A percentile compares a stretch with the other conserved stretches of the same genome.
Conservation (phyloP, 2,797 vertebrate genomes). For the Alca torda region DNA sequence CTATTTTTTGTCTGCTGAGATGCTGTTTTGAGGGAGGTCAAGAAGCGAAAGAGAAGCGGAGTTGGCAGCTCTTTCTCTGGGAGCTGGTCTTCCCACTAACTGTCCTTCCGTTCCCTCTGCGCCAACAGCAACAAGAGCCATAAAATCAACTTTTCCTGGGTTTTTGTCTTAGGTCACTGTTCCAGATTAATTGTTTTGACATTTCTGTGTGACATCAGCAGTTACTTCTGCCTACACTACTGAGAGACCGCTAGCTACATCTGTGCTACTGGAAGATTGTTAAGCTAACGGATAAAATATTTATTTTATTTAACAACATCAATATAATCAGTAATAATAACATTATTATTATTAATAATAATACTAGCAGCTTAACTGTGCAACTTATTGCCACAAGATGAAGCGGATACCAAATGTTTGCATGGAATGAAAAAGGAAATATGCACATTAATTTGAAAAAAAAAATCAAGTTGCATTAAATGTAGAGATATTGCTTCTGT, state of each 20-base stretch:
- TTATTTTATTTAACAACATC: slow-evolving; percentile 3
- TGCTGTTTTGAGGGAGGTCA: slow-evolving; percentile 14
- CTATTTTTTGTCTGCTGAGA: background rate
- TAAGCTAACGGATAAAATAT: background rate
- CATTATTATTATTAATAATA: background rate
- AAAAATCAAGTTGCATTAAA: background rate
- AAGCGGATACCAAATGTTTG: background rate
- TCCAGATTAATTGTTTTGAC: slow-evolving; percentile 54
- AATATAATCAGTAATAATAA: background rate
- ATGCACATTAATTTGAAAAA: background rate
- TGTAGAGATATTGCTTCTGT: background rate
- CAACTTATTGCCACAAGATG: background rate
- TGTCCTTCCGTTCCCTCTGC: background rate
- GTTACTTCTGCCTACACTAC: slow-evolving; percentile 18
- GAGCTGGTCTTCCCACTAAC: background rate
- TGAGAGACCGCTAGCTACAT: background rate
- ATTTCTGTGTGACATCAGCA: slow-evolving; percentile 44
- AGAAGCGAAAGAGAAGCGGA: background rate
- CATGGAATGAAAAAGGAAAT: slow-evolving; percentile 22
- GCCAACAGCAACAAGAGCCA: slow-evolving; percentile 28
- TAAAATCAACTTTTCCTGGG: background rate
- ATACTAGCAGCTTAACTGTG: background rate
- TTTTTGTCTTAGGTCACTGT: background rate
- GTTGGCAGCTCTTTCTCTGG: background rate
- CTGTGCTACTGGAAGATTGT: background rate